Evolutionary conservation across 2,113 vertebrate genomes (phyloP), one percentile per base, ranked within the genome.

Genomic region (Oreotragus oreotragus): DNA sequence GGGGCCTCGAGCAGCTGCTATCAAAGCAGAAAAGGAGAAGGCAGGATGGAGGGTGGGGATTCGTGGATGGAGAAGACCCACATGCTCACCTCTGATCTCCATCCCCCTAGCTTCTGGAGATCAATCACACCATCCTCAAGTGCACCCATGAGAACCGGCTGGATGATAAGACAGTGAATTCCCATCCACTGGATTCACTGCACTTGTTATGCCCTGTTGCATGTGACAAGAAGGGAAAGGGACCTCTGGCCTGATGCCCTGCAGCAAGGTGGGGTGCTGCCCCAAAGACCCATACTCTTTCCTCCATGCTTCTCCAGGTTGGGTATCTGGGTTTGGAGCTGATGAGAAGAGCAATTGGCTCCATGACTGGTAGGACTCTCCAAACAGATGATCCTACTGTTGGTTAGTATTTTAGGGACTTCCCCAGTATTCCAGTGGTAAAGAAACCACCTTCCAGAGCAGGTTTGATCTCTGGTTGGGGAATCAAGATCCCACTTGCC

Each of bases 281-380:
- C 83, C 21, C 36, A 28, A 73, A 53, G 73, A 73, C 25, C 66
- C 53, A 89, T 39, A 81, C 23, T 84, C 58, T 81, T 80, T 47
- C 73, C 60, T 83, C 88, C 57, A 27, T 62, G 28, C 66, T 70
- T 77, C 36, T 76, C 79, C 47, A 90, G 4, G 13, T 0, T 97
- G 99, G 99, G 99, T 99, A 25, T 73, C 55, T 10, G 99, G 99
- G 70, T 99, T 99, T 0, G 98, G 99, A 2, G 99, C 99, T 6
- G 99, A 99, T 98, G 14, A 79, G 1, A 53, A 98, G 3, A 99
- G 99, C n/a, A 99, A 99, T 91, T 99, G 99, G 99, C 99, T 99
- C 93, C 99, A 99, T 97, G 99, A 99, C 97, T 99, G 99, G 99
- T 99, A 99, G 99, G 28, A 99, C 99, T 58, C 94, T 13, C 33